Percentiles rank a stretch among this genome's conserved stretches.
These are phyloP conservation scores for Ptilodon capucinus DNA, from an alignment of 2,888 invertebrate species.

Conservation along the genomic window DNA sequence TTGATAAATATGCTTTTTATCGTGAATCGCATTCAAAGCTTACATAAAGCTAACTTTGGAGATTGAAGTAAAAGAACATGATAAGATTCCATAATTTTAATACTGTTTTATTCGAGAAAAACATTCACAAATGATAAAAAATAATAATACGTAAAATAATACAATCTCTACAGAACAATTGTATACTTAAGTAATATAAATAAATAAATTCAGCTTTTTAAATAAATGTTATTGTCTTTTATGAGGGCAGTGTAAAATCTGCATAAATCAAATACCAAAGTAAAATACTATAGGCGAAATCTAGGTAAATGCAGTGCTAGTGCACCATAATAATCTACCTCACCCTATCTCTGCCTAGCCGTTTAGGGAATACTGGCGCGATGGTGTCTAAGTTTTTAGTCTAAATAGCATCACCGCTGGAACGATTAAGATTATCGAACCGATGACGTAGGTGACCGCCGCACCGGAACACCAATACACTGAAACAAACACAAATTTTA, in stretches of 20 bases:
- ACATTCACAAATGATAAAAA: slow-evolving; percentile 25
- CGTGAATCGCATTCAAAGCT: too few species aligned
- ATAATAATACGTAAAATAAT: slow-evolving; percentile 34
- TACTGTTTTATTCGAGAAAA: slow-evolving; percentile 64
- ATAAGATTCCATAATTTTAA: slow-evolving; percentile 35
- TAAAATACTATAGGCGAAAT: too few species aligned
- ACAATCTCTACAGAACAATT: slow-evolving; percentile 36
- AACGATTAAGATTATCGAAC: slow-evolving; percentile 88
- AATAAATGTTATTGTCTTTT: slow-evolving; percentile 30
- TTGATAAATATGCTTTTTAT: too few species aligned
- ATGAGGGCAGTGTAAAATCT: slow-evolving; percentile 40
- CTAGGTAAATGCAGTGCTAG: too few species aligned
- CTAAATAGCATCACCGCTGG: slow-evolving; percentile 87
- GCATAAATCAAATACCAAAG: too few species aligned
- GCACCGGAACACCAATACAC: slow-evolving; percentile 97
- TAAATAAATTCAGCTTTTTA: slow-evolving; percentile 28
- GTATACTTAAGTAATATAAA: slow-evolving; percentile 28
- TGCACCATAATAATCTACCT: too few species aligned
- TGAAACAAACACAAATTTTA: slow-evolving; percentile 65
- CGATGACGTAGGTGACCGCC: slow-evolving; percentile 89
- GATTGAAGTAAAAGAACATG: slow-evolving; percentile 8
- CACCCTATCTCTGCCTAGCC: too few species aligned
- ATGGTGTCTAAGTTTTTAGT: slow-evolving; percentile 68
- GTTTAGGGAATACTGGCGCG: too few species aligned
- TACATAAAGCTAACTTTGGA: too few species aligned